Conservation (phyloP, 2,797 vertebrate genomes). For the Emydoidea blandingii region DNA sequence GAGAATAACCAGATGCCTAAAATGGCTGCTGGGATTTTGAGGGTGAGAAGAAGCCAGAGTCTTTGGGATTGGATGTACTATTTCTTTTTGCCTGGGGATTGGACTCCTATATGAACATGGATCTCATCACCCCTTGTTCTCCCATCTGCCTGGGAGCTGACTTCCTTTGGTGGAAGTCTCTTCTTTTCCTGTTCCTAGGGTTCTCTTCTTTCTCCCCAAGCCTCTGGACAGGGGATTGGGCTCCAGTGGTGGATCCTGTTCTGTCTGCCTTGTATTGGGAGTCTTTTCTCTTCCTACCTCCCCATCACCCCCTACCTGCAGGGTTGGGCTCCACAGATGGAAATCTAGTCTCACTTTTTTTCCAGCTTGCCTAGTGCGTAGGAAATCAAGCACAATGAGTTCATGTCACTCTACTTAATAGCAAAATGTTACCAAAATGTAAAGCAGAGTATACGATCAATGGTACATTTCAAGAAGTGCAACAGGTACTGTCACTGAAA, state of each 20-base stretch:
- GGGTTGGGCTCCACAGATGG: neutral
- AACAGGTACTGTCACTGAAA: neutral
- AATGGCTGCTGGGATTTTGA: neutral
- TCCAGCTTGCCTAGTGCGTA: neutral
- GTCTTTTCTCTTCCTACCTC: neutral
- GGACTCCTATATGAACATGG: neutral
- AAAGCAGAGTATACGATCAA: no score
- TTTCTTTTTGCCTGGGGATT: neutral
- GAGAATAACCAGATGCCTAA: neutral
- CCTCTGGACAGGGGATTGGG: neutral
- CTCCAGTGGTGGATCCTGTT: neutral
- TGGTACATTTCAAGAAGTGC: no score
- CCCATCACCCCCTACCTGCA: neutral
- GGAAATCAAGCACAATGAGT: neutral
- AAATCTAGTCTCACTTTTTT: neutral
- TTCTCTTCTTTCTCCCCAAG: neutral
- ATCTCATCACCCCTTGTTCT: neutral
- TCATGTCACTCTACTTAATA: neutral
- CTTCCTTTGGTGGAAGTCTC: neutral
- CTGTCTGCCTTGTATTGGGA: neutral
- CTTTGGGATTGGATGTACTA: neutral
- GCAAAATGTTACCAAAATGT: neutral
- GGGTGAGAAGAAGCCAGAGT: accelerated
- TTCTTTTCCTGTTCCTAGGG: neutral
- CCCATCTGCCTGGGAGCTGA: neutral